These are phyloP conservation scores for Sycophila sp. DNA, from an alignment of 1,140 invertebrate species.

Conservation along the genomic window DNA sequence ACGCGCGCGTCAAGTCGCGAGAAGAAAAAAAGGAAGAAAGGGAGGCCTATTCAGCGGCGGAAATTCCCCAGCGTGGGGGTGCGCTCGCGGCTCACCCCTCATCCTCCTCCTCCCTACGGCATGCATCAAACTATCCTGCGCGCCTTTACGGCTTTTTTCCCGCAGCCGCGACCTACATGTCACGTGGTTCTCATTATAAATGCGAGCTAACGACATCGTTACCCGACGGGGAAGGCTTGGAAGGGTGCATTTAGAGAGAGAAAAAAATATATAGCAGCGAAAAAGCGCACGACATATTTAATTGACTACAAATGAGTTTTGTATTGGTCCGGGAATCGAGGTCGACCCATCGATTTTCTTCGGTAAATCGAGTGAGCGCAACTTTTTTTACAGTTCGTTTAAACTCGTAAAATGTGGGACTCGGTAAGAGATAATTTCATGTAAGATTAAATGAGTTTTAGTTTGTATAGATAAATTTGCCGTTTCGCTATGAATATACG, in stretches of 20 bases:
- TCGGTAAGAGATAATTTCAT: too few relatives aligned
- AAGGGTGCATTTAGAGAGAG: neutral
- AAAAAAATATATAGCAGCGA: neutral
- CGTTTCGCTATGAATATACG: too few relatives aligned
- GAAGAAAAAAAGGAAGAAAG: neutral
- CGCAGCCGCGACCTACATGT: constrained; percentile 28
- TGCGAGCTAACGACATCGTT: constrained; percentile 21
- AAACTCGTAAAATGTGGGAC: too few relatives aligned
- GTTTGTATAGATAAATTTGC: too few relatives aligned
- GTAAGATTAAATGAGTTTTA: too few relatives aligned
- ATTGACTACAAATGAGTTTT: constrained; percentile 12
- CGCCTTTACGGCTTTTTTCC: neutral
- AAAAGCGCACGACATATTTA: neutral
- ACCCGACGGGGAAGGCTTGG: neutral
- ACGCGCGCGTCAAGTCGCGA: neutral
- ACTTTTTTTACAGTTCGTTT: too few relatives aligned
- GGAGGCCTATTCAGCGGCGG: neutral
- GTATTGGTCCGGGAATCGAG: neutral
- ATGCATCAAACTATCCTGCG: neutral
- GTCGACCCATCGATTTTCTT: neutral
- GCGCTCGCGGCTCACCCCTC: neutral
- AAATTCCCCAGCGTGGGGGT: constrained; percentile 1
- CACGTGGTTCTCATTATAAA: constrained; percentile 25
- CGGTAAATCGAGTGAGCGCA: neutral
- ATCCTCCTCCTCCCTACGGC: too few relatives aligned